phyloP scores from a whole-genome alignment of 2,888 invertebrate species.

The Acanthoscelides obtectus region DNA sequence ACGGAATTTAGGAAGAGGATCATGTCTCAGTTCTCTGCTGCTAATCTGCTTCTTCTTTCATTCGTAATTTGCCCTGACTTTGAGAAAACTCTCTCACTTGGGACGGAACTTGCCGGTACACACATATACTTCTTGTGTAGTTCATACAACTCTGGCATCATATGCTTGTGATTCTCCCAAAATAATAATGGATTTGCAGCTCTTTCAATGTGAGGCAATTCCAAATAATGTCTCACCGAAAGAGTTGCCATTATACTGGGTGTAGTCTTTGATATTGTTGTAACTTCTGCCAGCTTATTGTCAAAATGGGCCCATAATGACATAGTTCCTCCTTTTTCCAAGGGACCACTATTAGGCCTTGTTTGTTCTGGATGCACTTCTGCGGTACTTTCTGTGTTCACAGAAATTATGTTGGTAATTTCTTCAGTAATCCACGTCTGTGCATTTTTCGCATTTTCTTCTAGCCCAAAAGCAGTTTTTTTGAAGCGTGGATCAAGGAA shows the following conservation, averaged over 20 bases:
- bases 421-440: slow-evolving; percentile 20
- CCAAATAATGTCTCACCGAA: not conserved
- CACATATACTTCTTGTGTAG: slow-evolving; percentile 22
- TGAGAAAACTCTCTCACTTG: slow-evolving; percentile 28
- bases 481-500: slow-evolving; percentile 27
- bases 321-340: not conserved
- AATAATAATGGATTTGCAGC: slow-evolving; percentile 20
- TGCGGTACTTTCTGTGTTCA: not conserved
- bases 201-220: slow-evolving; percentile 7
- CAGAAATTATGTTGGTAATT: slow-evolving; percentile 2
- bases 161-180: slow-evolving; percentile 20
- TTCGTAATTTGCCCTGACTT: slow-evolving; percentile 27
- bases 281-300: not conserved
- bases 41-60: slow-evolving; percentile 20
- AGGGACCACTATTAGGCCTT: not conserved
- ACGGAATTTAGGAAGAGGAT: too few species aligned
- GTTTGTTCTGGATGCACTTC: not conserved
- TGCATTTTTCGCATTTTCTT: slow-evolving; percentile 19
- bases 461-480: slow-evolving; percentile 21
- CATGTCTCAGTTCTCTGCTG: too few species aligned
- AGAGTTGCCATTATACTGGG: too few species aligned
- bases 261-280: not conserved
- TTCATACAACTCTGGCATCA: slow-evolving; percentile 24
- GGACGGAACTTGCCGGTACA: slow-evolving; percentile 27
- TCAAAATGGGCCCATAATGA: not conserved